Base-by-base conservation (phyloP, 2,888 invertebrate genomes). In the Ormyrus rosae region DNA sequence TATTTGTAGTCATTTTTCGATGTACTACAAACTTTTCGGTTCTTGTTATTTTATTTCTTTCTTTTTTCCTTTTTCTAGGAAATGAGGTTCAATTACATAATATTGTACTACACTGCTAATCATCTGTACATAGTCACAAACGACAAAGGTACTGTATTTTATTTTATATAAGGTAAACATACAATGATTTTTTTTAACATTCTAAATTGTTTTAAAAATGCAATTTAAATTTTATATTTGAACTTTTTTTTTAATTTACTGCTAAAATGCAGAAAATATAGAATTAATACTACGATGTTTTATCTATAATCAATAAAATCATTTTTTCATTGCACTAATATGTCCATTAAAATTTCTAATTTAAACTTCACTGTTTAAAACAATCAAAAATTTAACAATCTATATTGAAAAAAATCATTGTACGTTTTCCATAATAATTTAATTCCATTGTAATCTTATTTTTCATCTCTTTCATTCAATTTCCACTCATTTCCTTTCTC, bases 61-160 rank as follows among this genome's bases (percentile, higher is more conserved):
- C 58, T 60, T 56, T 19, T 64, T 63, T 65, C 60, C 63, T 13
- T 9, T 60, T 48, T 81, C 8, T 53, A 72, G 65, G 77, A 79
- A 82, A 69, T 76, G 76, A 79, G 56, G 48, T 81, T 79, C 61
- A 73, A 65, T 77, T 82, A 77, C 72, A 79, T 69, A 64, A 80
- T 82, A 81, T 80, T 69, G 11, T 78, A 63, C 80, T 82, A 82
- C 69, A 55, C 34, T 77, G 70, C 78, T 80, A 78, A 73, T 78
- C 82, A 73, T 78, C 82, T 82, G 82, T 82, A 82, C 82, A 82
- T 82, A 80, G 78, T 82, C 80, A 80, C 80, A 79, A 82, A 80
- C 82, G 78, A 78, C 80, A 78, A 82, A 82, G 80, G 80, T 82
- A 82, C 80, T 81, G 69, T 69, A 79, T 8, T 78, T 60, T 78